phyloP scores from a whole-genome alignment of 2,888 invertebrate genomes.

The Scaptomyza polygonia region DNA sequence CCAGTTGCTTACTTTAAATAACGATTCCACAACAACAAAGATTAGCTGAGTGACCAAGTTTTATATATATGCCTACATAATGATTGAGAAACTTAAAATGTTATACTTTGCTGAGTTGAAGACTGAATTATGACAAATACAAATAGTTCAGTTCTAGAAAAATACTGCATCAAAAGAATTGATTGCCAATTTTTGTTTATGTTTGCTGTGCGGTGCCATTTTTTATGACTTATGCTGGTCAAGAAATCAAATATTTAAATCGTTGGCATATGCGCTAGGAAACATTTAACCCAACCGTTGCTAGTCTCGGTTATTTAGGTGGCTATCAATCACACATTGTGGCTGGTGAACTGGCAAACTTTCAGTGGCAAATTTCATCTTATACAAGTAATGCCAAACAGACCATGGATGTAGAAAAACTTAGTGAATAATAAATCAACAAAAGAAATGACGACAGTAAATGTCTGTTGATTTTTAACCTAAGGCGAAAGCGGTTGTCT shows the following conservation, averaged over 20 bases:
- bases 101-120: background rate
- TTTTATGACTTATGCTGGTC: conserved; percentile 26
- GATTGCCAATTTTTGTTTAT: background rate
- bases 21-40: background rate
- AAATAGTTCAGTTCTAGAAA: background rate
- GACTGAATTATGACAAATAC: no score
- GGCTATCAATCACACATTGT: conserved; percentile 48
- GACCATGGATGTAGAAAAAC: conserved; percentile 46
- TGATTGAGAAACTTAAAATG: background rate
- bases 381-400: conserved; percentile 7
- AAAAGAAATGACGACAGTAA: conserved; percentile 56
- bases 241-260: conserved; percentile 22
- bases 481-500: background rate
- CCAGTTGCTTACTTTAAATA: background rate
- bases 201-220: conserved; percentile 3
- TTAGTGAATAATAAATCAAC: conserved; percentile 71
- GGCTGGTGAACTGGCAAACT: conserved; percentile 45
- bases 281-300: conserved; percentile 25
- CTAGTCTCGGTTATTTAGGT: conserved; percentile 6
- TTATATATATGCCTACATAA: background rate
- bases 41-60: background rate
- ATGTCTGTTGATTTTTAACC: conserved; percentile 50
- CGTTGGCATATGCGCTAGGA: conserved; percentile 8
- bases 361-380: conserved; percentile 36
- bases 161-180: background rate